These are phyloP conservation scores for Spilogale gracilis DNA, from an alignment of 2,113 vertebrate species.

Conservation along the genomic window DNA sequence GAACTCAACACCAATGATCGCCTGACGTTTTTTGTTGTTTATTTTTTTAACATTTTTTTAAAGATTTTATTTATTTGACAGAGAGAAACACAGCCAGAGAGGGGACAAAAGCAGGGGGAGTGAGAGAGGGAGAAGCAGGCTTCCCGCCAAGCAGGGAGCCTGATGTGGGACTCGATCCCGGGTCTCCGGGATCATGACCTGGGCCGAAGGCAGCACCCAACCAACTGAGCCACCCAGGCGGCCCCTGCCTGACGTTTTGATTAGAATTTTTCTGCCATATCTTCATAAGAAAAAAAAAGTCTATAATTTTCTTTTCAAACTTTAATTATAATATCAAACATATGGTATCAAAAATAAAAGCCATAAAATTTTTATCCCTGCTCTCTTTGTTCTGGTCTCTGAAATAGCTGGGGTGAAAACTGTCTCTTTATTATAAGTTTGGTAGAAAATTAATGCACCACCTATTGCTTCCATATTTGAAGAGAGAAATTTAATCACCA, in stretches of 20 bases:
- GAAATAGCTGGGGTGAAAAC: neutral
- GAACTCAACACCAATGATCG: neutral
- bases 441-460: neutral
- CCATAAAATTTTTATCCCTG: neutral
- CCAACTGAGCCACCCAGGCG: no score
- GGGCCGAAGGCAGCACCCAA: no score
- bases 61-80: no score
- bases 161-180: no score
- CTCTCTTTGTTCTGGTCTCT: neutral
- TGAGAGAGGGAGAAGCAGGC: no score
- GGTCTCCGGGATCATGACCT: no score
- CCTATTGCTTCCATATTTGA: neutral
- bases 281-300: neutral
- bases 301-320: neutral
- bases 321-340: neutral
- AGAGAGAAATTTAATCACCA: neutral
- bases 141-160: no score
- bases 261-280: neutral
- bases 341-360: neutral
- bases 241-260: neutral
- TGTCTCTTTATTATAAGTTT: neutral
- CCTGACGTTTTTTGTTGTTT: neutral
- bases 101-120: no score
- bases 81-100: no score
- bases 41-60: no score